Evolutionary conservation across 2,888 invertebrate genomes (phyloP).

Genomic region (Rotaria sp.): DNA sequence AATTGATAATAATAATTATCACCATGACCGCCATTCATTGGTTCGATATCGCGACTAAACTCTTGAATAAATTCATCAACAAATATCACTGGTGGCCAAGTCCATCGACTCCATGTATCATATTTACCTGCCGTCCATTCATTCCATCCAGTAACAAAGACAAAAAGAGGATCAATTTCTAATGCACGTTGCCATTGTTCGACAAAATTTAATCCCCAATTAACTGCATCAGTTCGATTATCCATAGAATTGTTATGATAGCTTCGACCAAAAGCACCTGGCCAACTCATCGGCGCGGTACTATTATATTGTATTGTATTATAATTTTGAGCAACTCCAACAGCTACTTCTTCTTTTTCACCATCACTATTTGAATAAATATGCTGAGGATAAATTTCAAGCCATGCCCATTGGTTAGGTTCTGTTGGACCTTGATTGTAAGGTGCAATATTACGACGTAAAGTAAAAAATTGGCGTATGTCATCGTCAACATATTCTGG

Average conservation of each 20-base stretch:
- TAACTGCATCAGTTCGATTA: background rate
- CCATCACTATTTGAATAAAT: background rate
- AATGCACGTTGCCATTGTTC: background rate
- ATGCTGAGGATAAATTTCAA: background rate
- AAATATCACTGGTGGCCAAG: background rate
- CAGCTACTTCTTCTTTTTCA: background rate
- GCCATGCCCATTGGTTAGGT: background rate
- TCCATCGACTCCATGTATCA: background rate
- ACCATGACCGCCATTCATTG: background rate
- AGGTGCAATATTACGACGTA: background rate
- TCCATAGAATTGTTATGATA: background rate
- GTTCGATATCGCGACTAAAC: background rate
- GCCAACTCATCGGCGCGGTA: background rate
- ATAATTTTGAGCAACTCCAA: background rate
- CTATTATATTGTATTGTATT: background rate
- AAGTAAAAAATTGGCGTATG: background rate
- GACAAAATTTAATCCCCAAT: background rate
- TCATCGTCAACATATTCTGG: background rate
- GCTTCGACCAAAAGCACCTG: background rate
- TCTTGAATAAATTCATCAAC: constrained; percentile 3
- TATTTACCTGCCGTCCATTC: background rate
- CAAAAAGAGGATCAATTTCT: background rate
- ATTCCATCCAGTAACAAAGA: background rate
- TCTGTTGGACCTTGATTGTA: background rate
- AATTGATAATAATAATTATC: constrained; percentile 7